Conservation (phyloP, 2,888 invertebrate species). For the Linnaemya tessellans region DNA sequence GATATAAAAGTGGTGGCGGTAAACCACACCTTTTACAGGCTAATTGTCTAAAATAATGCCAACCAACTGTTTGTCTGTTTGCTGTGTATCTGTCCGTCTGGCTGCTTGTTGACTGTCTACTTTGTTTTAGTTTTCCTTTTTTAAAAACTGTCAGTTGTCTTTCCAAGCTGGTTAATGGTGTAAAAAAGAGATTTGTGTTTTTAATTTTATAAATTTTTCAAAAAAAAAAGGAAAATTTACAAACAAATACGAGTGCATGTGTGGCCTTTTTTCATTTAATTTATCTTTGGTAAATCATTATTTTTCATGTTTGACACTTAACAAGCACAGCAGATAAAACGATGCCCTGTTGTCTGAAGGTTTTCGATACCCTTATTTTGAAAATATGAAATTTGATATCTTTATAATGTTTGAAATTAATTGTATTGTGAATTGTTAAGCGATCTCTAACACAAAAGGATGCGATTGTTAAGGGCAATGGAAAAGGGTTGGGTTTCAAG, state of each 20-base stretch:
- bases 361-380: not conserved
- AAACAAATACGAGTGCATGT: constrained; percentile 26
- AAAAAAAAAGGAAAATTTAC: constrained; percentile 1
- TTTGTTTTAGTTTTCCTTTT: constrained; percentile 37
- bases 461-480: constrained; percentile 15
- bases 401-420: constrained; percentile 25
- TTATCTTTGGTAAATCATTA: constrained; percentile 26
- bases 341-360: not conserved
- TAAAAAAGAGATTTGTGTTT: constrained; percentile 3
- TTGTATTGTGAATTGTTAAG: constrained; percentile 10
- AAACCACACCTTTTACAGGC: constrained; percentile 69
- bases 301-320: constrained; percentile 36
- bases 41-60: constrained; percentile 65
- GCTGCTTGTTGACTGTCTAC: not conserved
- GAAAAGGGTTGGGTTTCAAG: constrained; percentile 20
- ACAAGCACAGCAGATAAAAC: not conserved
- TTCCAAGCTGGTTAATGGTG: constrained; percentile 3
- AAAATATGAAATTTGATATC: constrained; percentile 53
- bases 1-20: constrained; percentile 63
- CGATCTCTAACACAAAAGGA: constrained; percentile 42
- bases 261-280: constrained; percentile 45
- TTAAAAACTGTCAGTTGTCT: constrained; percentile 21
- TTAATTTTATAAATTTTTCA: constrained; percentile 7
- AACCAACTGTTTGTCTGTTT: constrained; percentile 40
- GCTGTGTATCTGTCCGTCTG: constrained; percentile 20